Evolutionary conservation across 1,140 invertebrate genomes (phyloP).

Genomic region (Drosophila sturtevanti): DNA sequence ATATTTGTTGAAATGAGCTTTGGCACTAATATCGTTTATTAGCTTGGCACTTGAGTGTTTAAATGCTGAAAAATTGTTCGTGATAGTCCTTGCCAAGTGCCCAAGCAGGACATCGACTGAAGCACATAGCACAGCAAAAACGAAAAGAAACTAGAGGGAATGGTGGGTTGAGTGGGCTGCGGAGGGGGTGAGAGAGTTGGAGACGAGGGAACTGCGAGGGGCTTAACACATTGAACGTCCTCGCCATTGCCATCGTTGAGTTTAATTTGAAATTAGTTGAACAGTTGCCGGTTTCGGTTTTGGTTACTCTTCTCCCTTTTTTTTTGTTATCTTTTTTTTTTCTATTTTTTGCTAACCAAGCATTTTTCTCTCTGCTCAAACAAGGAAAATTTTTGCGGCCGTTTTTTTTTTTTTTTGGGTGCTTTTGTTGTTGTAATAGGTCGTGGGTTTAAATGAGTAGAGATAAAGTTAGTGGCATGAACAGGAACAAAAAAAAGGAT

Average conservation of each 20-base stretch:
- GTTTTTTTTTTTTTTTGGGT: not conserved
- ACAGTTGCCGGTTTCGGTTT: slow-evolving; percentile 50
- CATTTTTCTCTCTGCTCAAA: slow-evolving; percentile 48
- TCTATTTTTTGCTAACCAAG: slow-evolving; percentile 53
- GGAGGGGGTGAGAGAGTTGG: not conserved
- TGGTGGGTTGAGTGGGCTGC: no score
- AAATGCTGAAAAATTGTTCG: slow-evolving; percentile 74
- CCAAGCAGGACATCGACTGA: slow-evolving; percentile 29
- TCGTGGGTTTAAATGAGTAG: slow-evolving; percentile 29
- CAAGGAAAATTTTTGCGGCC: slow-evolving; percentile 16
- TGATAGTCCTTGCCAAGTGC: slow-evolving; percentile 57
- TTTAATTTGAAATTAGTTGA: slow-evolving; percentile 75
- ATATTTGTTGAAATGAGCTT: slow-evolving; percentile 72
- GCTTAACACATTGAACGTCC: slow-evolving; percentile 32
- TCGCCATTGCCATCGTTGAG: slow-evolving; percentile 59
- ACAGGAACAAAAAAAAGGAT: not conserved
- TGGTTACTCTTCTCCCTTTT: not conserved
- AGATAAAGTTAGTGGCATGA: slow-evolving; percentile 11
- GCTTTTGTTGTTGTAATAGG: slow-evolving; percentile 30
- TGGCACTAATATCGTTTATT: slow-evolving; percentile 76
- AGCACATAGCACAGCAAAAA: slow-evolving; percentile 4
- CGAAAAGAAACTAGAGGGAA: no score
- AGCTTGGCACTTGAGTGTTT: slow-evolving; percentile 74
- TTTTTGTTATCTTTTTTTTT: not conserved
- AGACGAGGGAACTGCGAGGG: not conserved